Percentiles rank a stretch among this genome's conserved stretches.
These are phyloP conservation scores for Tinea pellionella DNA, from an alignment of 2,888 invertebrate genomes.

Conservation along the genomic window DNA sequence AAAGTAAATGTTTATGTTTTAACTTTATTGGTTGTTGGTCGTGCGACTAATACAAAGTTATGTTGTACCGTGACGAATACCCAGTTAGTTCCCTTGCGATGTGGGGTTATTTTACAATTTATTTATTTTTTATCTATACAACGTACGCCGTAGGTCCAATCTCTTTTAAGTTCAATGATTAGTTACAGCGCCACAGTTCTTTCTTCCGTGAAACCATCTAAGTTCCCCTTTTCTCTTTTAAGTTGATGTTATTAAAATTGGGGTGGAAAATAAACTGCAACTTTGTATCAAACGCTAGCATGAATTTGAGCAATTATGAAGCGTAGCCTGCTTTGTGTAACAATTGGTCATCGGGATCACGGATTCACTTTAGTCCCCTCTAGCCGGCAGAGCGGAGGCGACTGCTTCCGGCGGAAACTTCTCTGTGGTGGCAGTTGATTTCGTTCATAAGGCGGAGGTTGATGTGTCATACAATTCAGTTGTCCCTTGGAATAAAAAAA, in stretches of 20 bases:
- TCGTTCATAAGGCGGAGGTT: too few species aligned
- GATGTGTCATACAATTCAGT: too few species aligned
- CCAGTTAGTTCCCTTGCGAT: conserved; percentile 45
- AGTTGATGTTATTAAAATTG: not conserved
- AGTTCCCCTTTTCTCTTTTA: not conserved
- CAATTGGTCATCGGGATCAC: too few species aligned
- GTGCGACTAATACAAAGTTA: conserved; percentile 43
- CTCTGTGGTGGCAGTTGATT: too few species aligned
- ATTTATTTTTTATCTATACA: conserved; percentile 55
- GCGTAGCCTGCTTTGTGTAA: too few species aligned
- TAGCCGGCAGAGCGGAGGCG: too few species aligned
- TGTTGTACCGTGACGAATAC: conserved; percentile 52
- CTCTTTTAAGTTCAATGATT: conserved; percentile 2
- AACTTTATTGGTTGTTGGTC: not conserved
- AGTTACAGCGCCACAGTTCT: not conserved
- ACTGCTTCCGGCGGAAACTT: too few species aligned
- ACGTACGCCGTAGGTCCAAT: not conserved
- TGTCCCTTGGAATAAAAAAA: too few species aligned
- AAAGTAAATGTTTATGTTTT: conserved; percentile 9
- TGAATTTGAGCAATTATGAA: too few species aligned
- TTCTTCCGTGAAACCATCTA: conserved; percentile 5
- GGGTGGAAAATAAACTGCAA: not conserved
- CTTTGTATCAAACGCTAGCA: too few species aligned
- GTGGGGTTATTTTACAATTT: conserved; percentile 63
- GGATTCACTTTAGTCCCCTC: too few species aligned